Evolutionary conservation across 23 tunicate species (phyloP).

Genomic region (Halocynthia roretzi): DNA sequence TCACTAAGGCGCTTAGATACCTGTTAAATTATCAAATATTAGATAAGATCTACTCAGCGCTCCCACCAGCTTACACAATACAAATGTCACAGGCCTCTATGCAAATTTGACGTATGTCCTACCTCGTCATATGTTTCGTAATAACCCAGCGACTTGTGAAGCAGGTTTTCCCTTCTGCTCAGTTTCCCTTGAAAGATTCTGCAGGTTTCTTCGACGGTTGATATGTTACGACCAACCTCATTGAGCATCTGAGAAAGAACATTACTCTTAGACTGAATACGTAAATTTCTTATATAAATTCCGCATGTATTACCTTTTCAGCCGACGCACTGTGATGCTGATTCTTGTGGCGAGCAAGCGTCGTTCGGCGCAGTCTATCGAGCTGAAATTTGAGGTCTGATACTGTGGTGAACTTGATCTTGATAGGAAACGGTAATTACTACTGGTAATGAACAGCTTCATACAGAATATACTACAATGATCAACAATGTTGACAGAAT

Average conservation of each 20-base stretch:
- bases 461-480: not conserved
- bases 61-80: not conserved
- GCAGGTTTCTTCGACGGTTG: conserved; percentile 22
- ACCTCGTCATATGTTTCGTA: conserved; percentile 45
- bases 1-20: conserved; percentile 22
- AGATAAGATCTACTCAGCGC: not conserved
- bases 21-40: conserved; percentile 13
- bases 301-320: no score
- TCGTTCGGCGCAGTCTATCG: conserved; percentile 16
- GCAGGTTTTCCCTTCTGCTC: conserved; percentile 18
- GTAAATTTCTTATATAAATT: no score
- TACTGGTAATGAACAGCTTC: not conserved
- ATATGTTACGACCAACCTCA: conserved; percentile 10
- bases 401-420: conserved; percentile 1
- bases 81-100: not conserved
- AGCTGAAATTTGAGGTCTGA: conserved; percentile 14
- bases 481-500: not conserved
- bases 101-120: not conserved
- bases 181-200: conserved; percentile 27
- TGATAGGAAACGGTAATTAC: not conserved
- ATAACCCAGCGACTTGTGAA: conserved; percentile 34
- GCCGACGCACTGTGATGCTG: no score
- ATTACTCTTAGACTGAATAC: not conserved
- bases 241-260: conserved; percentile 4
- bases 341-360: not conserved